Conservation (phyloP, 2,113 vertebrate species). For the Rattus rattus region DNA sequence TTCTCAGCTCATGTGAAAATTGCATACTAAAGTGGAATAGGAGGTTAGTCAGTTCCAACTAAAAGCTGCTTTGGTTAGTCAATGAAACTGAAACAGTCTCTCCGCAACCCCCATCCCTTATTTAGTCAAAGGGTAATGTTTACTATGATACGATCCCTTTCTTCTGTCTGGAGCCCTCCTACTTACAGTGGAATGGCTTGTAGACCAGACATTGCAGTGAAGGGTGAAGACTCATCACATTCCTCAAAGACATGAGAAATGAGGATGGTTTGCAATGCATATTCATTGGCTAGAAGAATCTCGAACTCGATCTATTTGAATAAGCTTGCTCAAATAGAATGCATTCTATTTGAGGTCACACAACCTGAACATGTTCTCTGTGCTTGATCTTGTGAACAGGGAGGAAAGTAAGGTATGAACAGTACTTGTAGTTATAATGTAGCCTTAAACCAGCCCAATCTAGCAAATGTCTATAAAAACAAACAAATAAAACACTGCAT, state of each 20-base stretch:
- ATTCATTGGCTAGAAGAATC: not conserved
- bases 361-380: not conserved
- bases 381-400: not conserved
- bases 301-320: not conserved
- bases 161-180: not conserved
- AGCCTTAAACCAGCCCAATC: not conserved
- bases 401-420: not conserved
- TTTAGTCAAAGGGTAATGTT: constrained; percentile 50
- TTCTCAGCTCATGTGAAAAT: constrained; percentile 74
- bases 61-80: constrained; percentile 62
- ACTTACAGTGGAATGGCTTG: not conserved
- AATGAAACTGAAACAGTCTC: constrained; percentile 58
- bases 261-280: not conserved
- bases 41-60: constrained; percentile 38
- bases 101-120: not conserved
- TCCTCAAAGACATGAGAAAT: not conserved
- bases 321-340: too few species aligned
- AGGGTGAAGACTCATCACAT: not conserved
- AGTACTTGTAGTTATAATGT: not conserved
- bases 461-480: not conserved
- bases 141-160: not conserved
- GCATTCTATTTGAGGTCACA: not conserved
- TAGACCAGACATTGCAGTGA: not conserved
- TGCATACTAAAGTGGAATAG: constrained; percentile 62
- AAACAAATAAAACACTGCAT: not conserved